Conservation (phyloP, 1,140 invertebrate species). For the Nephila pilipes region DNA sequence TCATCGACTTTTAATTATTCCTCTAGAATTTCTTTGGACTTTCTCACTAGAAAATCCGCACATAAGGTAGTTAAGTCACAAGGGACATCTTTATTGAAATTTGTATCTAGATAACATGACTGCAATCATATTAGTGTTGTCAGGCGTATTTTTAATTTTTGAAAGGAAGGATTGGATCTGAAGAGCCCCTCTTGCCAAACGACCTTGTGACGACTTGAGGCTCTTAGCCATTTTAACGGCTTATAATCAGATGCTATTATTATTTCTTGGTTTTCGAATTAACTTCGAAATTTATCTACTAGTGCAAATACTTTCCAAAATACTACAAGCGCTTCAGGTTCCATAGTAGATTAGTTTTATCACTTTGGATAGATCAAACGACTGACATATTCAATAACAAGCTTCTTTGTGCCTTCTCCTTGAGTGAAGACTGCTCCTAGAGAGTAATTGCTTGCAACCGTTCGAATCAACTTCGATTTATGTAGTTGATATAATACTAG, state of each 20-base stretch:
- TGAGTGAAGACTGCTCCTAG: conserved; percentile 78
- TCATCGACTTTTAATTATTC: too few relatives aligned
- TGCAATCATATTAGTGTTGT: conserved; percentile 2
- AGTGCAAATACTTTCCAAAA: too few relatives aligned
- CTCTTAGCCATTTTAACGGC: conserved; percentile 25
- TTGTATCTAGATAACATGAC: conserved; percentile 1
- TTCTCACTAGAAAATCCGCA: too few relatives aligned
- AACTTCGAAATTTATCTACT: too few relatives aligned
- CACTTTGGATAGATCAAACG: too few relatives aligned
- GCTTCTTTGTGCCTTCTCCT: conserved; percentile 41
- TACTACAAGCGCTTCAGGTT: too few relatives aligned
- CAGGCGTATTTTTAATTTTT: neutral
- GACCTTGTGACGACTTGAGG: neutral
- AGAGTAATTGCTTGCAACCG: conserved; percentile 78
- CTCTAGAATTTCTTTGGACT: too few relatives aligned
- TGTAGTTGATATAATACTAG: conserved; percentile 77
- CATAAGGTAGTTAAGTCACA: too few relatives aligned
- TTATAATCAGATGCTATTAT: neutral
- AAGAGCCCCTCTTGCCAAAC: too few relatives aligned
- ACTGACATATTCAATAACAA: conserved; percentile 79
- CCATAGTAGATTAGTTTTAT: too few relatives aligned
- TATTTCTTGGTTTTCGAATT: too few relatives aligned
- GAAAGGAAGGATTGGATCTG: neutral
- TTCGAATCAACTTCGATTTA: conserved; percentile 78
- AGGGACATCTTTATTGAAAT: too few relatives aligned